Base-by-base conservation (phyloP, 2,113 vertebrate genomes). In the Rhea americana region DNA sequence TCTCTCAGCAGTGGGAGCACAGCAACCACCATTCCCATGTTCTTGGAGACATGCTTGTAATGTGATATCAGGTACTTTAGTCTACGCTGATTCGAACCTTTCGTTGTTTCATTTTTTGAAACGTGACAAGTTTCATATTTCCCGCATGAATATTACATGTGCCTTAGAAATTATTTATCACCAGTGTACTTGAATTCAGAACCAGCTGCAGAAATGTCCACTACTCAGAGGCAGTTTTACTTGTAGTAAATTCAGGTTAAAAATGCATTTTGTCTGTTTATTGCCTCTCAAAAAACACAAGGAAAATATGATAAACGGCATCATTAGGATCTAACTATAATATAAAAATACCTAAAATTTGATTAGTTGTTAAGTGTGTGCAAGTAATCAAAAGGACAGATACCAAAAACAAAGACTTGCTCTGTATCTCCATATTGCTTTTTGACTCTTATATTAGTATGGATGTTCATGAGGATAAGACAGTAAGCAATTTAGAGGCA, bases 81-180 rank as follows among this genome's bases (percentile, higher is more conserved):
- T 28, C n/a, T 53, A 15, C 30, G 8, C 12, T 68, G 43, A 5
- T 53, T 84, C 43, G 17, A 59, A 47, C 35, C 13, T 83, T 39
- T 73, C 32, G 41, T 26, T 20, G 58, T 50, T 88, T 91, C 45
- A 53, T 84, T 90, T 94, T 73, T 82, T 39, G 39, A 86, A 82
- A 79, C 8, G 35, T 37, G 70, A 91, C 77, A 65, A 72, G 77
- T 79, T 94, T 93, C 82, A 90, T 62, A 91, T 93, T 88, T 94
- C 77, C 20, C 7, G 48, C 58, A 94, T 91, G 87, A 96, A 96
- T 96, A 94, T 94, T 94, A 73, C 28, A 93, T 82, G 59, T 26
- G 2, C 18, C 55, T 91, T 66, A 91, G 80, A 88, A 95, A 96
- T 95, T 93, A 94, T 95, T 96, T 91, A 96, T 91, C 79, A 58